Conservation (phyloP, 2,113 vertebrate genomes). For the Bujurquina vittata region DNA sequence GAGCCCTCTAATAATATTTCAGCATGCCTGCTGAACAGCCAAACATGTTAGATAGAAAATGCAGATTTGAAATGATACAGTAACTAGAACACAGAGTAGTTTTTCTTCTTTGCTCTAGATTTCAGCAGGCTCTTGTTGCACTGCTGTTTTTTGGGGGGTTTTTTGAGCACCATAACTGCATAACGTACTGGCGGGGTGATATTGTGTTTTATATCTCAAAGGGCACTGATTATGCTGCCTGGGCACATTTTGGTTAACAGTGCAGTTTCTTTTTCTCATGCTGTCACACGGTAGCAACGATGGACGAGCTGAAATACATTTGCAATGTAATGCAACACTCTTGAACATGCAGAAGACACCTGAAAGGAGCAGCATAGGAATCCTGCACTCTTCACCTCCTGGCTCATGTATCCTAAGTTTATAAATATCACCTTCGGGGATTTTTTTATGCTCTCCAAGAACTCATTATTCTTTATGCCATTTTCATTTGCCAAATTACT, state of each 20-base stretch:
- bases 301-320: conserved; percentile 63
- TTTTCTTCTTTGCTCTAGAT: conserved; percentile 37
- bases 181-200: conserved; percentile 71
- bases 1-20: background rate
- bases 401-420: conserved; percentile 31
- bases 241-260: conserved; percentile 73
- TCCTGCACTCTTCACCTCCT: conserved; percentile 14
- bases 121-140: conserved; percentile 31
- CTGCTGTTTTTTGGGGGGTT: conserved; percentile 5
- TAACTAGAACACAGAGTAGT: conserved; percentile 13
- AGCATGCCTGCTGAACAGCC: background rate
- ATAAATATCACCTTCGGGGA: conserved; percentile 35
- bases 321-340: conserved; percentile 59
- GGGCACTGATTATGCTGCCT: conserved; percentile 73
- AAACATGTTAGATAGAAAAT: background rate
- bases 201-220: conserved; percentile 76
- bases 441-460: conserved; percentile 41
- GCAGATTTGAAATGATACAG: conserved; percentile 10
- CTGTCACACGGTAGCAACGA: conserved; percentile 66
- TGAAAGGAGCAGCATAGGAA: conserved; percentile 24
- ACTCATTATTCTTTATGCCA: conserved; percentile 39
- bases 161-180: conserved; percentile 62
- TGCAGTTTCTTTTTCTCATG: conserved; percentile 61
- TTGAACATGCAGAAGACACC: conserved; percentile 27
- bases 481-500: conserved; percentile 33